These are phyloP conservation scores for Xylota sylvarum DNA, from an alignment of 2,888 invertebrate species.

Conservation along the genomic window DNA sequence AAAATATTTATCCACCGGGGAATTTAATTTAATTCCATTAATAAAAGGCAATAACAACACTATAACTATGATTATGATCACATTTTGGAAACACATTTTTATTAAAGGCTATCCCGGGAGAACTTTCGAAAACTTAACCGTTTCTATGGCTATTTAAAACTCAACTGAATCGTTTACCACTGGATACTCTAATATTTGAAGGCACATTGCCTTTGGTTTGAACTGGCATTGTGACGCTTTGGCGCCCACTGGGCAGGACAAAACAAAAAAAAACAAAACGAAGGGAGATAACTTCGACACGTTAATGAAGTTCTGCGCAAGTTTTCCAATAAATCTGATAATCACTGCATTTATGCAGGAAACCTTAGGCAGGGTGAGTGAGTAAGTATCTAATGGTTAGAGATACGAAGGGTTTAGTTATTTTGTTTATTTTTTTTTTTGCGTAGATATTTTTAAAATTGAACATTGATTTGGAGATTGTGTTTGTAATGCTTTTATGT, in stretches of 20 bases:
- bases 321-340: constrained; percentile 41
- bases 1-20: constrained; percentile 64
- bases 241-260: constrained; percentile 26
- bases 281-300: constrained; percentile 9
- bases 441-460: background rate
- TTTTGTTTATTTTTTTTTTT: too few relatives aligned
- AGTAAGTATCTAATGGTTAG: background rate
- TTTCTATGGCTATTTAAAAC: constrained; percentile 43
- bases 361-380: background rate
- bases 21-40: constrained; percentile 51
- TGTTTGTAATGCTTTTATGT: background rate
- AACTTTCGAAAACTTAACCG: constrained; percentile 43
- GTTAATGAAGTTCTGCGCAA: constrained; percentile 66
- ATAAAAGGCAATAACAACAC: constrained; percentile 19
- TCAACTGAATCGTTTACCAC: constrained; percentile 48
- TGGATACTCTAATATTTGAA: constrained; percentile 41
- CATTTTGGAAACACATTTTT: constrained; percentile 61
- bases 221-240: constrained; percentile 8
- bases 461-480: background rate
- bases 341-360: constrained; percentile 19
- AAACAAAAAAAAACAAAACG: background rate
- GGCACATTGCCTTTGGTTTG: constrained; percentile 4
- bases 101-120: background rate
- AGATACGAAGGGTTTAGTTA: background rate
- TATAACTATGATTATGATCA: constrained; percentile 26